Conservation (phyloP, 2,113 vertebrate species). For the Anser brachyrhynchus region DNA sequence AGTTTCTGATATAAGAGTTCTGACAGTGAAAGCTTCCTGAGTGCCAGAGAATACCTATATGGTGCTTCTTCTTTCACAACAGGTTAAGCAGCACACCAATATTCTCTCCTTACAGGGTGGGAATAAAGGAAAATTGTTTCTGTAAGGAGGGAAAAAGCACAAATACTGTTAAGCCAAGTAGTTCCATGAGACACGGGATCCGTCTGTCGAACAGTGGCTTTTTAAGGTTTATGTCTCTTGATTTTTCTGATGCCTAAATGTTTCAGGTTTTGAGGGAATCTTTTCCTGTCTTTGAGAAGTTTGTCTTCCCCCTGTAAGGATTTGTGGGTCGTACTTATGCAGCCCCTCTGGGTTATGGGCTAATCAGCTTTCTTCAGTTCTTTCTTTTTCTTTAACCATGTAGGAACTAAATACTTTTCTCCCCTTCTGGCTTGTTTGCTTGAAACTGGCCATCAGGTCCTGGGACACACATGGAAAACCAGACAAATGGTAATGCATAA, state of each 20-base stretch:
- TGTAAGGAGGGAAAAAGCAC: fast-evolving
- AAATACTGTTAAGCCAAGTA: neutral
- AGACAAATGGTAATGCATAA: neutral
- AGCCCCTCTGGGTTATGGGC: neutral
- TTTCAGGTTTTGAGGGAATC: neutral
- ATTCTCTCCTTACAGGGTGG: neutral
- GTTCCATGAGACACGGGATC: neutral
- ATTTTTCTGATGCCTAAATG: neutral
- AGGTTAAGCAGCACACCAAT: neutral
- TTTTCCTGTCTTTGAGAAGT: neutral
- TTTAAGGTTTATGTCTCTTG: neutral
- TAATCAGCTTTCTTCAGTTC: neutral
- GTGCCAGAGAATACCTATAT: neutral
- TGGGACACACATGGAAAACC: neutral
- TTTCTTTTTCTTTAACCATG: neutral
- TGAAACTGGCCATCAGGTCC: neutral
- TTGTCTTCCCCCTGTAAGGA: neutral
- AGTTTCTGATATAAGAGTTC: neutral
- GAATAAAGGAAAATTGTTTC: neutral
- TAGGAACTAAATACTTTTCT: neutral
- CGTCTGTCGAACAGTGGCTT: neutral
- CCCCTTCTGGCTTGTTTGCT: neutral
- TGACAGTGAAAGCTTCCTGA: neutral
- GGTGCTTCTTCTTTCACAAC: neutral
- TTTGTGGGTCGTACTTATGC: neutral